phyloP scores from a whole-genome alignment of 1,140 invertebrate genomes.

The Drosophila bocqueti region DNA sequence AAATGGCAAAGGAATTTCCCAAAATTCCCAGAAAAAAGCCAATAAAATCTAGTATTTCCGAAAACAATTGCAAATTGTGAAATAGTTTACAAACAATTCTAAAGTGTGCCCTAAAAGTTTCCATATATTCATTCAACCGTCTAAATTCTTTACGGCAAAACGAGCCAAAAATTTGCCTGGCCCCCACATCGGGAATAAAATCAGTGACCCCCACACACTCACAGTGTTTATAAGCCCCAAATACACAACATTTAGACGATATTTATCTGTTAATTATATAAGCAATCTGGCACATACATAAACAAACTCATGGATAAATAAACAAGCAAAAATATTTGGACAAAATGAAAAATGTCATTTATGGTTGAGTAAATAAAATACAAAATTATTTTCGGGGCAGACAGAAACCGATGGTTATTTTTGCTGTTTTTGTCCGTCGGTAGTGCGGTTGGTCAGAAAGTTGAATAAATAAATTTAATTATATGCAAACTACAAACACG shows the following conservation, averaged over 20 bases:
- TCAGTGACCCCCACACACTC: constrained; percentile 7
- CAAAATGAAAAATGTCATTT: constrained; percentile 60
- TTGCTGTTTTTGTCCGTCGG: constrained; percentile 2
- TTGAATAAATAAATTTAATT: constrained; percentile 62
- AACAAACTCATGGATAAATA: constrained; percentile 55
- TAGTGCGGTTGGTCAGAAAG: constrained; percentile 44
- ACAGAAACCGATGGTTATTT: constrained; percentile 23
- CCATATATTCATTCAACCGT: constrained; percentile 6
- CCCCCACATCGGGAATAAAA: constrained; percentile 13
- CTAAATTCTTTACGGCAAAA: constrained; percentile 36
- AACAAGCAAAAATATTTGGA: constrained; percentile 52
- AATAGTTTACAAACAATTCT: constrained; percentile 12
- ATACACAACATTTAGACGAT: constrained; percentile 37
- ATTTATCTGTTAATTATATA: constrained; percentile 54
- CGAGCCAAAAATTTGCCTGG: constrained; percentile 3
- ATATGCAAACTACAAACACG: constrained; percentile 53
- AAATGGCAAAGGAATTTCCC: neutral
- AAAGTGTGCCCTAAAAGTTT: constrained; percentile 19
- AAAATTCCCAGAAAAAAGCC: neutral
- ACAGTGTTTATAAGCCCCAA: constrained; percentile 36
- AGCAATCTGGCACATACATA: constrained; percentile 26
- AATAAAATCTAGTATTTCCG: neutral
- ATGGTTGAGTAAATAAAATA: constrained; percentile 55
- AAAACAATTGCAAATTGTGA: neutral
- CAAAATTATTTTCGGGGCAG: constrained; percentile 35